phyloP scores from a whole-genome alignment of 2,888 invertebrate species.

The Graphium colonna region DNA sequence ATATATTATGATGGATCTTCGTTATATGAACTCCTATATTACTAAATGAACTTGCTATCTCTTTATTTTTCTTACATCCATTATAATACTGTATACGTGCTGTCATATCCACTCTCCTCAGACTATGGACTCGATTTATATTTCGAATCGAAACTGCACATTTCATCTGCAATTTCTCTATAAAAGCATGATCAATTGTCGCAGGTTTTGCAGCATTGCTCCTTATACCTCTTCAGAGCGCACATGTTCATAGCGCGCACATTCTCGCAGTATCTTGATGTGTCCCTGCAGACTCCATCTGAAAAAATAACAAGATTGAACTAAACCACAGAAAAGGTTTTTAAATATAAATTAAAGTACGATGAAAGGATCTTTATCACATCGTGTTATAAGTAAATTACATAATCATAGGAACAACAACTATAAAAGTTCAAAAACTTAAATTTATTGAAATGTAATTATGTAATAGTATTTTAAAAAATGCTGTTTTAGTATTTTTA shows the following conservation, averaged over 20 bases:
- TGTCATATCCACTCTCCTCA: not conserved
- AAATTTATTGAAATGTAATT: no score
- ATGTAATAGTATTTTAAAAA: no score
- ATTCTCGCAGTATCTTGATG: conserved; percentile 91
- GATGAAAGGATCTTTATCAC: no score
- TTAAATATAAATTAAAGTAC: no score
- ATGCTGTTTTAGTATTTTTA: no score
- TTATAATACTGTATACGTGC: not conserved
- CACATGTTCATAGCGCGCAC: conserved; percentile 94
- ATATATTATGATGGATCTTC: not conserved
- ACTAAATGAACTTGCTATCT: no score
- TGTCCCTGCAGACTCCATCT: conserved; percentile 88
- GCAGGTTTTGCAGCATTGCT: conserved; percentile 94
- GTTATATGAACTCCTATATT: no score
- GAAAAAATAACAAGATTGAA: conserved; percentile 48
- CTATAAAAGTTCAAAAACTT: no score
- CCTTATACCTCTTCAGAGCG: conserved; percentile 88
- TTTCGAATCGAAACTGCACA: not conserved
- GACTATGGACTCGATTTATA: not conserved
- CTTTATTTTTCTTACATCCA: no score
- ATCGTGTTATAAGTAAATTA: no score
- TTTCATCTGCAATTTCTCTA: not conserved
- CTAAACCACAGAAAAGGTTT: no score
- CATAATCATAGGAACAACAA: no score
- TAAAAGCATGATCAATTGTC: conserved; percentile 41